Evolutionary conservation across 2,113 vertebrate species (phyloP).

Genomic region (Semnopithecus entellus): DNA sequence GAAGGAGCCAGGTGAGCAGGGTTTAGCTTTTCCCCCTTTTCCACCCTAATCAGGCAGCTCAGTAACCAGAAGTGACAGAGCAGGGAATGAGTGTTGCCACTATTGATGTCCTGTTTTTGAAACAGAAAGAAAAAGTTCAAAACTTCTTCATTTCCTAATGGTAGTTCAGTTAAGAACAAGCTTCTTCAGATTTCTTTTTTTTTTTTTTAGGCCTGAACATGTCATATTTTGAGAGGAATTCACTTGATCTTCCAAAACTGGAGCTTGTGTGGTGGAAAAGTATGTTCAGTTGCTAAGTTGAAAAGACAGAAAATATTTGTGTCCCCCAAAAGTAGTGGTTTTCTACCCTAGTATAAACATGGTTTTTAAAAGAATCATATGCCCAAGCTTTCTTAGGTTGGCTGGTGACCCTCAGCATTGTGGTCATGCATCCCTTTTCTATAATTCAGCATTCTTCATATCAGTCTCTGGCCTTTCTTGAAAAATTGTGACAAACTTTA

Average conservation of each 20-base stretch:
- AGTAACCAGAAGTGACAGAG: not conserved
- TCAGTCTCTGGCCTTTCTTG: not conserved
- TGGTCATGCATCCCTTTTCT: not conserved
- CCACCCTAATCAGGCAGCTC: not conserved
- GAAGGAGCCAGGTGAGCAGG: not conserved
- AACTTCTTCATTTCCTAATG: not conserved
- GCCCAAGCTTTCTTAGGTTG: not conserved
- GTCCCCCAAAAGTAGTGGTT: not conserved
- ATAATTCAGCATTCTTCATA: not conserved
- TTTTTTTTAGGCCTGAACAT: not conserved
- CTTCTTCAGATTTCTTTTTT: not conserved
- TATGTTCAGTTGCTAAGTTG: not conserved
- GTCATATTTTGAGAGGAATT: not conserved
- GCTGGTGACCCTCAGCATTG: not conserved
- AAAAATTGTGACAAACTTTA: not conserved
- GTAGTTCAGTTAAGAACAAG: not conserved
- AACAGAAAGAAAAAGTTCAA: not conserved
- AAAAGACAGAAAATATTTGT: constrained; percentile 28
- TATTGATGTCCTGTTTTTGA: not conserved
- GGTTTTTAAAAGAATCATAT: not conserved
- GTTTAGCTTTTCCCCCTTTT: not conserved
- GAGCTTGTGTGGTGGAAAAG: not conserved
- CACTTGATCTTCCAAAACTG: not conserved
- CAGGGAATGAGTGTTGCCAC: not conserved
- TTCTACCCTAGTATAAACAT: not conserved